Evolutionary conservation across 2,888 invertebrate species (phyloP).

Genomic region (Gonocerus acuteangulatus): DNA sequence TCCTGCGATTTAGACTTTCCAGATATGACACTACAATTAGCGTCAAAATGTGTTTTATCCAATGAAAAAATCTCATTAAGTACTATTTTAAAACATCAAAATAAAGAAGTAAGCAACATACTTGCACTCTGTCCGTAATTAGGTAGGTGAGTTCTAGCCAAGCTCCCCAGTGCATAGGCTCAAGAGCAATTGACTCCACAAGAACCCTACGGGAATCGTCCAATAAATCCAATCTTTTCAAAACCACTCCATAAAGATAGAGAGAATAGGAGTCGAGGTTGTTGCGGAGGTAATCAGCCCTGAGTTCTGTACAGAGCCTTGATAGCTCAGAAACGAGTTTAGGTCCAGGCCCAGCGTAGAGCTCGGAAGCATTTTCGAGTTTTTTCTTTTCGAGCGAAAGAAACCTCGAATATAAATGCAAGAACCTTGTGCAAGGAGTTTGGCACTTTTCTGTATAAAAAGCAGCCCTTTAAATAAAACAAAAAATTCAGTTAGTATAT

Average conservation of each 20-base stretch:
- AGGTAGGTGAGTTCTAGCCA: conserved; percentile 87
- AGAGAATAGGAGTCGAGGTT: conserved; percentile 79
- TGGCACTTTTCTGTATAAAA: conserved; percentile 66
- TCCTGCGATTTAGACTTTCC: no score
- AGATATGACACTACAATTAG: no score
- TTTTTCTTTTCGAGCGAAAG: conserved; percentile 85
- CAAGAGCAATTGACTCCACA: conserved; percentile 65
- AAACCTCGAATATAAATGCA: conserved; percentile 78
- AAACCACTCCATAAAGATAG: conserved; percentile 83
- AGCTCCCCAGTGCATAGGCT: conserved; percentile 88
- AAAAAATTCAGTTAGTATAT: background rate
- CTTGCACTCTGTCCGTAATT: conserved; percentile 71
- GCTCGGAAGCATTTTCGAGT: conserved; percentile 70
- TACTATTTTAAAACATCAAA: no score
- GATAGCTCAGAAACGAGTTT: conserved; percentile 49
- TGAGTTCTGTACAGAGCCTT: conserved; percentile 51
- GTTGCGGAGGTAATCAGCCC: conserved; percentile 48
- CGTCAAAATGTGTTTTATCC: no score
- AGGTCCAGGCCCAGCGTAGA: conserved; percentile 53
- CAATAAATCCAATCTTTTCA: conserved; percentile 76
- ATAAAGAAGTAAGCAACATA: conserved; percentile 35
- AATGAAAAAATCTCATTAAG: no score
- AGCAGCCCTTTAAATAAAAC: conserved; percentile 53
- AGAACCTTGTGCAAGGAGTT: conserved; percentile 66
- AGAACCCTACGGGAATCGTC: conserved; percentile 71